Base-by-base conservation (phyloP, 2,888 invertebrate species). In the Ellobium chinense region DNA sequence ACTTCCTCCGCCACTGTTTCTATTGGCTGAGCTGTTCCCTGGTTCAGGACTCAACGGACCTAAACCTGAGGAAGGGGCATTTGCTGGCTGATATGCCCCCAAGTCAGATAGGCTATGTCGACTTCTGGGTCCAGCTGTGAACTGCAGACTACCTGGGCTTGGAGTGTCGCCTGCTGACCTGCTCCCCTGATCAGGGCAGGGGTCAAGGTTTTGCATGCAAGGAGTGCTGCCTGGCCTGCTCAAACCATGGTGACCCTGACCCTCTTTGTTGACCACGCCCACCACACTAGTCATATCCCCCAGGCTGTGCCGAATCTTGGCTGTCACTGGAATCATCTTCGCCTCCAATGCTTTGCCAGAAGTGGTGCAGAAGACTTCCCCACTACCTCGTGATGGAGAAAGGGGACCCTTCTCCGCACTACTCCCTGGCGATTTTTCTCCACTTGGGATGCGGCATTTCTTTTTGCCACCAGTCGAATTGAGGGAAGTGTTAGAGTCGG, bases 61-160 rank as follows among this genome's bases (percentile, higher is more conserved):
- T 4, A 24, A 4, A 0, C 72, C 58, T 34, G 34, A 34, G 9
- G 73, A 27, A 1, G 54, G 1, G 56, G 31, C 31, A 34, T 31
- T 58, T 34, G 88, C 88, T 73, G 88, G 85, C 70, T 88, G 88
- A 73, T 87, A 88, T 27, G 85, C 84, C 14, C 88, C 85, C 18
- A 89, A 82, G 66, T 89, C 88, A 7, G 89, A 85, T 39, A 88
- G 86, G 81, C 89, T 89, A 77, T 89, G 89, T 7, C 89, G 81
- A 58, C 86, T 86, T 3, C 81, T 65, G 18, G 85, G 80, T 37
- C 87, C 87, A 18, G 83, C 81, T n/a, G 83, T 79, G 9, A 74
- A 63, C 63, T 54, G 74, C 14, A 54, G 5, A 24, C 34, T 29
- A 18, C 39, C 74, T n/a, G 66, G 31, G 36, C 34, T 72, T 18